phyloP scores from a whole-genome alignment of 2,888 invertebrate species.

The Papilio elwesi region DNA sequence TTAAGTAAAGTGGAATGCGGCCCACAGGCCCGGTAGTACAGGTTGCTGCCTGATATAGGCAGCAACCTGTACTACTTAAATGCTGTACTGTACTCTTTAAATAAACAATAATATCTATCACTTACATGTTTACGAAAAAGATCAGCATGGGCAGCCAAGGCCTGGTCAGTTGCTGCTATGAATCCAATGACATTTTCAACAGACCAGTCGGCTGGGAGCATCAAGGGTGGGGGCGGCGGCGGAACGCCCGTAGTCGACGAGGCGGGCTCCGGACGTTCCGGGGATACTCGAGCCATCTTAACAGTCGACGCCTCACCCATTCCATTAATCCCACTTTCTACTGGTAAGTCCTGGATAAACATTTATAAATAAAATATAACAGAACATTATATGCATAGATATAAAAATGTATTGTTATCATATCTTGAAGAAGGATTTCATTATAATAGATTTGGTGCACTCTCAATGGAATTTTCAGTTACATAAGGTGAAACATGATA shows the following conservation, averaged over 20 bases:
- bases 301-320: conserved; percentile 48
- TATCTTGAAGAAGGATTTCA: not conserved
- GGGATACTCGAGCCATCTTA: conserved; percentile 76
- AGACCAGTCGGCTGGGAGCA: conserved; percentile 93
- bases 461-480: not conserved
- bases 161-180: conserved; percentile 93
- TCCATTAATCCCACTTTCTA: conserved; percentile 50
- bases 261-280: conserved; percentile 87
- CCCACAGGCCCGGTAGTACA: too few relatives aligned
- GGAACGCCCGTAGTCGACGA: conserved; percentile 86
- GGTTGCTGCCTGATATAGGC: too few relatives aligned
- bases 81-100: too few relatives aligned
- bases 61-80: too few relatives aligned
- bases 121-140: conserved; percentile 96
- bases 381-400: not conserved
- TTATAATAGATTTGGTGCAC: too few relatives aligned
- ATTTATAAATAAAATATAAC: conserved; percentile 12
- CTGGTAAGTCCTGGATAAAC: conserved; percentile 53
- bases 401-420: conserved; percentile 21
- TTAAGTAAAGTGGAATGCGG: too few relatives aligned
- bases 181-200: conserved; percentile 97
- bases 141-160: conserved; percentile 94
- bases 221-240: conserved; percentile 72
- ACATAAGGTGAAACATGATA: too few relatives aligned
- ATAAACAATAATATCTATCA: conserved; percentile 47